A percentile compares a stretch with the other conserved stretches of the same genome.
phyloP scores from a whole-genome alignment of 2,888 invertebrate genomes.

The Cataglyphis cursor region DNA sequence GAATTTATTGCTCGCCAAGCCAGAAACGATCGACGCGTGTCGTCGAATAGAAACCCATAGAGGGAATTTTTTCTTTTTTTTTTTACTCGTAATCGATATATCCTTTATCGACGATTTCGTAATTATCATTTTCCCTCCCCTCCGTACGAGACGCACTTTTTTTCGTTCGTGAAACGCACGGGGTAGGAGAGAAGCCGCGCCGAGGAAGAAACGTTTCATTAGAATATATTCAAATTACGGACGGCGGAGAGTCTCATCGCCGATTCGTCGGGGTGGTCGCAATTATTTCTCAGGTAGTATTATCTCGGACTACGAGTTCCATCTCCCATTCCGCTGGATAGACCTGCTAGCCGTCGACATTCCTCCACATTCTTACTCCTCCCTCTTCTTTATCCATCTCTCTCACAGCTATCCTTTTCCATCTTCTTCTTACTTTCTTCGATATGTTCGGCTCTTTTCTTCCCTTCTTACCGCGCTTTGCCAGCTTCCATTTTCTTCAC shows the following conservation, averaged over 20 bases:
- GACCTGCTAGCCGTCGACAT: slow-evolving; percentile 50
- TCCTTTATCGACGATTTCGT: slow-evolving; percentile 43
- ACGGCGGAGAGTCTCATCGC: slow-evolving; percentile 60
- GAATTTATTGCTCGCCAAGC: slow-evolving; percentile 46
- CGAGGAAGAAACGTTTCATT: slow-evolving; percentile 60
- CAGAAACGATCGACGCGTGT: slow-evolving; percentile 18
- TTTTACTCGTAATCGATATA: not conserved
- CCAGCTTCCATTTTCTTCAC: slow-evolving; percentile 40
- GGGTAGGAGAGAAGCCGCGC: slow-evolving; percentile 26
- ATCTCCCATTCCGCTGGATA: slow-evolving; percentile 53
- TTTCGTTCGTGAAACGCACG: slow-evolving; percentile 34
- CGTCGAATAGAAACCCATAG: not conserved
- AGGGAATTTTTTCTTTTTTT: not conserved
- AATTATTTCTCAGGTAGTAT: slow-evolving; percentile 68
- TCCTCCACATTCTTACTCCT: not conserved
- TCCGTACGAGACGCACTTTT: slow-evolving; percentile 7
- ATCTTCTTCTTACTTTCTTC: slow-evolving; percentile 9
- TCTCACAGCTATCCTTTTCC: not conserved
- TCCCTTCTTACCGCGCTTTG: not conserved
- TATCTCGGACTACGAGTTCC: slow-evolving; percentile 51
- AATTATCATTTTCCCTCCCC: slow-evolving; percentile 53
- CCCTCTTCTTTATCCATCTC: not conserved
- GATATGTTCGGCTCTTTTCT: not conserved
- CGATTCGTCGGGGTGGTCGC: slow-evolving; percentile 65
- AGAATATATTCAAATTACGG: slow-evolving; percentile 71